These are phyloP conservation scores for Drosophila macrospina DNA, from an alignment of 2,888 invertebrate genomes.

Conservation along the genomic window DNA sequence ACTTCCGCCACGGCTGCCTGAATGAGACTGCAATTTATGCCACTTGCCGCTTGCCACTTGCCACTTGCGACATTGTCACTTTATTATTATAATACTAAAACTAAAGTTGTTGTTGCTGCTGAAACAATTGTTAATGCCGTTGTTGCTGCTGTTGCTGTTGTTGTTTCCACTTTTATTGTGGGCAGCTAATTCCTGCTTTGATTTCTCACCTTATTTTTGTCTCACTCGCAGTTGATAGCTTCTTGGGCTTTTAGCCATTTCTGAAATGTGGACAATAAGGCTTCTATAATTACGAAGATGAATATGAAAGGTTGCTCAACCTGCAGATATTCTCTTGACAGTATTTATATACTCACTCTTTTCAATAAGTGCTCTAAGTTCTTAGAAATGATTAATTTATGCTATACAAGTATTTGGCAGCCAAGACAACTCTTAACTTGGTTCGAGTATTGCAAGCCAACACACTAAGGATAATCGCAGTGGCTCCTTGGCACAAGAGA, in stretches of 20 bases:
- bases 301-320: neutral
- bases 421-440: too few species aligned
- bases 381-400: too few species aligned
- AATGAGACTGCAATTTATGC: conserved; percentile 81
- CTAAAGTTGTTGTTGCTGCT: conserved; percentile 47
- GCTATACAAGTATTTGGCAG: too few species aligned
- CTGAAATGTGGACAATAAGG: too few species aligned
- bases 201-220: conserved; percentile 31
- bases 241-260: neutral
- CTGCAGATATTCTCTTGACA: neutral
- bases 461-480: too few species aligned
- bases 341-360: neutral
- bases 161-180: conserved; percentile 45
- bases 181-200: conserved; percentile 33
- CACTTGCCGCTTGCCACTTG: conserved; percentile 70
- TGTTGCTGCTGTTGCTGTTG: conserved; percentile 29
- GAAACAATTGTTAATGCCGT: conserved; percentile 19
- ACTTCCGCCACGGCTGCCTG: conserved; percentile 72
- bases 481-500: too few species aligned
- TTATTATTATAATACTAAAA: conserved; percentile 77
- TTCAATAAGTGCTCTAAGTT: neutral
- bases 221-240: conserved; percentile 27
- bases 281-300: neutral
- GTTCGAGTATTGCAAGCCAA: too few species aligned
- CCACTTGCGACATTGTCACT: conserved; percentile 77